Evolutionary conservation across 2,888 invertebrate genomes (phyloP).

Genomic region (Torymus aiolomorphi): DNA sequence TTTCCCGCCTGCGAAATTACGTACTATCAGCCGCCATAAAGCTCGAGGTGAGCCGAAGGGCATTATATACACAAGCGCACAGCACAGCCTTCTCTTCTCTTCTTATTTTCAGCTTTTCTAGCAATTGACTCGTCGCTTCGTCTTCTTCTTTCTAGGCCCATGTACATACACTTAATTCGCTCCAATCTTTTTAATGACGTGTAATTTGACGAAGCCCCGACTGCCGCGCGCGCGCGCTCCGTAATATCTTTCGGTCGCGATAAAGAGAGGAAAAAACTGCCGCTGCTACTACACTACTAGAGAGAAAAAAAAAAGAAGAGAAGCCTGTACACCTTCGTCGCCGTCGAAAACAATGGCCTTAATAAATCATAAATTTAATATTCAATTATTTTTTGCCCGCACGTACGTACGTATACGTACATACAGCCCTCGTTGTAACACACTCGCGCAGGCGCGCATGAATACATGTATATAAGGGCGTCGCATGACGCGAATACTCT

Average conservation of each 20-base stretch:
- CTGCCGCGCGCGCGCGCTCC: slow-evolving; percentile 1
- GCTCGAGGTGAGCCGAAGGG: slow-evolving; percentile 48
- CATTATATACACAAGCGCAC: neutral
- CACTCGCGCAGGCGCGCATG: neutral
- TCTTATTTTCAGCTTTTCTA: slow-evolving; percentile 53
- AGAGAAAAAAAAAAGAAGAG: neutral
- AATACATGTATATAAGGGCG: slow-evolving; percentile 1
- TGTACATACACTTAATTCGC: slow-evolving; percentile 56
- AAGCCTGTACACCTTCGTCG: neutral
- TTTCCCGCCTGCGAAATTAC: slow-evolving; percentile 29
- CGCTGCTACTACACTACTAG: neutral
- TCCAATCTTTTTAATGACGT: slow-evolving; percentile 58
- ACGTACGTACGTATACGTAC: neutral
- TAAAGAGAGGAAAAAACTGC: slow-evolving; percentile 27
- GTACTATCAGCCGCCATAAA: slow-evolving; percentile 15
- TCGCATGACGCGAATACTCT: too few species aligned
- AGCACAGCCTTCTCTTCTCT: slow-evolving; percentile 8
- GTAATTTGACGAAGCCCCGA: slow-evolving; percentile 52
- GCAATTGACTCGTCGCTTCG: slow-evolving; percentile 44
- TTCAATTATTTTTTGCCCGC: slow-evolving; percentile 50
- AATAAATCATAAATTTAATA: slow-evolving; percentile 55
- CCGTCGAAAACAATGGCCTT: slow-evolving; percentile 43
- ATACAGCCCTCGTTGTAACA: slow-evolving; percentile 13
- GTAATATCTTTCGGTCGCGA: slow-evolving; percentile 33
- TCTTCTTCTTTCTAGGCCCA: slow-evolving; percentile 45